Base-by-base conservation (phyloP, 2,113 vertebrate genomes). In the Rhineura floridana region DNA sequence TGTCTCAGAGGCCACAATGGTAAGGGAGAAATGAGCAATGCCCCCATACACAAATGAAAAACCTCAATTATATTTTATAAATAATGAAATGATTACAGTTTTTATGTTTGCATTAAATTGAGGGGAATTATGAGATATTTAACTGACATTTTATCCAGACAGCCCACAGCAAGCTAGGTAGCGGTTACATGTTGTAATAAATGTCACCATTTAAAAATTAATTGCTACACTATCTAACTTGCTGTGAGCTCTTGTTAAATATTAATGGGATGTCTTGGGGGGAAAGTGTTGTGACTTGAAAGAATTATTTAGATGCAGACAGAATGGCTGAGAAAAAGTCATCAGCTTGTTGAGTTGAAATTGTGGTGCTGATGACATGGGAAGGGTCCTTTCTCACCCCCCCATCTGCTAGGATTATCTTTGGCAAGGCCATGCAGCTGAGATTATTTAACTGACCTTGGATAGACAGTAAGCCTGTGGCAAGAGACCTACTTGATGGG, bases 141-240 rank as follows among this genome's bases (percentile, higher is more conserved):
- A 94, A 94, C 90, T 95, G 95, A 95, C 95, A 96, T 96, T 96
- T 88, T 96, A 95, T 95, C 90, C 94, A 89, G 92, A 95, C 94
- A 94, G 94, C 95, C 95, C 93, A 82, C 92, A 96, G 95, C 94
- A 93, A 94, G 94, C 88, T 93, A 94, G 95, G 95, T 94, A 95
- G 93, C 50, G 83, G 94, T 92, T 95, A 94, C 94, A 95, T 91
- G 94, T 91, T 94, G 92, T 94, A 95, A 95, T 96, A 96, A 96
- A 96, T 96, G 95, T 96, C 95, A 94, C 93, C 94, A 93, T 93
- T 96, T 96, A 95, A 94, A 94, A 96, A 96, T 95, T 96, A 96
- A 96, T 96, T 96, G 95, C 95, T 94, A 12, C 92, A 94, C 94
- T 95, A 94, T 96, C 94, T 94, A 93, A 94, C 93, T 96, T 96